These are phyloP conservation scores for Chaenodraco wilsoni DNA, from an alignment of 2,797 vertebrate genomes.

Conservation along the genomic window DNA sequence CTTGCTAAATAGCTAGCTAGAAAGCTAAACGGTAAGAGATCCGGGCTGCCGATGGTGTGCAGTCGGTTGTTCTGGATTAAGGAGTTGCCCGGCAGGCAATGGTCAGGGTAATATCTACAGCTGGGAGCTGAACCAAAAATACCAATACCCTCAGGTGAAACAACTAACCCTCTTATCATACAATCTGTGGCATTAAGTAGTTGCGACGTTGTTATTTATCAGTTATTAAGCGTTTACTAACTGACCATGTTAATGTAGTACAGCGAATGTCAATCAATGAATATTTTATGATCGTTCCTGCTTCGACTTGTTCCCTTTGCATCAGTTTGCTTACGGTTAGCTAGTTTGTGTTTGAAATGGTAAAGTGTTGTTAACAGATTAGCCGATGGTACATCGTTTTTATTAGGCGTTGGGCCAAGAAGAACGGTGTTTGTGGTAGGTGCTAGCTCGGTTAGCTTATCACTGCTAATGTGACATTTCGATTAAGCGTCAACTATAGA, in stretches of 20 bases:
- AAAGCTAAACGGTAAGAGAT: constrained; percentile 64
- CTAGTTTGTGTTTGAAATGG: not conserved
- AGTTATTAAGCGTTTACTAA: constrained; percentile 64
- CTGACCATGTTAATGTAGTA: constrained; percentile 40
- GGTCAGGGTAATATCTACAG: constrained; percentile 50
- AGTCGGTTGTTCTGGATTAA: constrained; percentile 81
- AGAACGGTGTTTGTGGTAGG: constrained; percentile 56
- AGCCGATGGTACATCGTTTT: constrained; percentile 28
- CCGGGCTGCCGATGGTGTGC: constrained; percentile 56
- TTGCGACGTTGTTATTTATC: constrained; percentile 38
- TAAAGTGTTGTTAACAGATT: constrained; percentile 27
- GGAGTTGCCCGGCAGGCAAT: constrained; percentile 81
- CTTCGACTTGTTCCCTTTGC: constrained; percentile 30
- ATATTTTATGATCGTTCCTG: constrained; percentile 51
- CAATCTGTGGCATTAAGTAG: constrained; percentile 20
- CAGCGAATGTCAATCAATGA: constrained; percentile 53
- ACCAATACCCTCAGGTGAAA: constrained; percentile 54
- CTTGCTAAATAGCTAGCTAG: constrained; percentile 68
- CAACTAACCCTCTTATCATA: not conserved
- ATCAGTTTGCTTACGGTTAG: not conserved
- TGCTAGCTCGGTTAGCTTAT: constrained; percentile 55
- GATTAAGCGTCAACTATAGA: not conserved
- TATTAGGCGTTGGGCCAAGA: constrained; percentile 56
- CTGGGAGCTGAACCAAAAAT: constrained; percentile 47
- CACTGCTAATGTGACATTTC: constrained; percentile 12